A percentile compares a stretch with the other conserved stretches of the same genome.
Evolutionary conservation across 2,888 invertebrate species (phyloP).

Genomic region (Aporophyla lueneburgensis): DNA sequence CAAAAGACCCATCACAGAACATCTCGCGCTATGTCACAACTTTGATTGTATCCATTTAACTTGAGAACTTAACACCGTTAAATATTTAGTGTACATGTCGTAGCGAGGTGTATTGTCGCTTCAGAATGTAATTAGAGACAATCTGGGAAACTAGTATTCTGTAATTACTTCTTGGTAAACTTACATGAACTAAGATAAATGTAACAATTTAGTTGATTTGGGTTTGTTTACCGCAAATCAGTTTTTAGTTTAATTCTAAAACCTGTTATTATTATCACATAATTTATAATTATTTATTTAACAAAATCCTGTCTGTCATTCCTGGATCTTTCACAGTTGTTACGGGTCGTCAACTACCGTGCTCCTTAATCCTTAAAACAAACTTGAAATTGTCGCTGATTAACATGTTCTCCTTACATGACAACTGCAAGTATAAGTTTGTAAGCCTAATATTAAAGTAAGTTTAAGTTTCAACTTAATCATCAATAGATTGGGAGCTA

Average conservation of each 20-base stretch:
- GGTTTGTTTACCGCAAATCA: background rate
- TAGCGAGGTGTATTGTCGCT: slow-evolving; percentile 51
- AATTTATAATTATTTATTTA: background rate
- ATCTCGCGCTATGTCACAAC: slow-evolving; percentile 76
- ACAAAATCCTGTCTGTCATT: too few relatives aligned
- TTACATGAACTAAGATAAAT: slow-evolving; percentile 8
- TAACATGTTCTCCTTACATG: too few relatives aligned
- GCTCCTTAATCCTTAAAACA: too few relatives aligned
- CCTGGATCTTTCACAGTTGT: too few relatives aligned
- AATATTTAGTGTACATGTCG: slow-evolving; percentile 70
- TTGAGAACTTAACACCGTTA: slow-evolving; percentile 73
- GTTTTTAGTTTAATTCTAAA: background rate
- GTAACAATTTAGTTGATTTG: background rate
- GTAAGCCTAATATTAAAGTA: too few relatives aligned
- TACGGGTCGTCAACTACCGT: too few relatives aligned
- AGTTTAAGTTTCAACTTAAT: too few relatives aligned
- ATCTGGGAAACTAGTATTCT: slow-evolving; percentile 39
- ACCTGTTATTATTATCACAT: background rate
- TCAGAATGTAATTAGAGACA: slow-evolving; percentile 57
- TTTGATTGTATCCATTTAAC: slow-evolving; percentile 83
- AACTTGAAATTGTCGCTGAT: too few relatives aligned
- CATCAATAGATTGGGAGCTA: too few relatives aligned
- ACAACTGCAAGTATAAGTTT: too few relatives aligned
- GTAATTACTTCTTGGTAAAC: slow-evolving; percentile 39
- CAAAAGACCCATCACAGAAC: slow-evolving; percentile 75